Base-by-base conservation (phyloP, 2,113 vertebrate species). In the Manacus vitellinus region DNA sequence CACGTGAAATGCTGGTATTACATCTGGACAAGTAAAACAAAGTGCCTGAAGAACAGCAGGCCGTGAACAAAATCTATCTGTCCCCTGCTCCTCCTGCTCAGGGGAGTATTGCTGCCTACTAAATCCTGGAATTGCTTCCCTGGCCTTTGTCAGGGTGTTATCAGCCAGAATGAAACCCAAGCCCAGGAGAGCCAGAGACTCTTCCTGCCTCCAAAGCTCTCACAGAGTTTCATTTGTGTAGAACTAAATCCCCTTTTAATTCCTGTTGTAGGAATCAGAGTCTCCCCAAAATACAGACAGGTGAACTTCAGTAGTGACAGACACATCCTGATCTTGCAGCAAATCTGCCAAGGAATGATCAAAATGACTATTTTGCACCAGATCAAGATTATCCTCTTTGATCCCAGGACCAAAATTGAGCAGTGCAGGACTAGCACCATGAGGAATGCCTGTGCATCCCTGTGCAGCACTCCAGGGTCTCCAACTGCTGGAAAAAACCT, bases 351-450 rank as follows among this genome's bases (percentile, higher is more conserved):
- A 46, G 5, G 23, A 74, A 37, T 20, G 56, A 31, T 61, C 37
- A 63, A 56, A 54, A 9, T 1, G 2, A 8, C 56, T 12, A 1
- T 31, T 30, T 27, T 21, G 44, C 44, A 43, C 8, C 62, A n/a
- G n/a, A 52, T 12, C 30, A 20, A 14, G 9, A 0, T 28, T 8
- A 20, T 5, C 28, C 27, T 3, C 0, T 47, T 5, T 8, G 43
- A 44, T 23, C 35, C 74, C 52, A 61, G n/a, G n/a, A 24, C 20
- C 13, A 58, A n/a, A 56, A 58, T 5, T 14, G 55, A 58, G 55
- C 55, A 58, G 33, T 22, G 55, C 55, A 56, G 31, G 54, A 7
- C 31, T 33, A 20, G 55, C 33, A n/a, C 33, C 9, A 9, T 58
- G 33, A 8, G 56, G 33, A 35, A 35, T 35, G 13, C n/a, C 56